Conservation (phyloP, 1,140 invertebrate species). For the Psilanteris sp. region DNA sequence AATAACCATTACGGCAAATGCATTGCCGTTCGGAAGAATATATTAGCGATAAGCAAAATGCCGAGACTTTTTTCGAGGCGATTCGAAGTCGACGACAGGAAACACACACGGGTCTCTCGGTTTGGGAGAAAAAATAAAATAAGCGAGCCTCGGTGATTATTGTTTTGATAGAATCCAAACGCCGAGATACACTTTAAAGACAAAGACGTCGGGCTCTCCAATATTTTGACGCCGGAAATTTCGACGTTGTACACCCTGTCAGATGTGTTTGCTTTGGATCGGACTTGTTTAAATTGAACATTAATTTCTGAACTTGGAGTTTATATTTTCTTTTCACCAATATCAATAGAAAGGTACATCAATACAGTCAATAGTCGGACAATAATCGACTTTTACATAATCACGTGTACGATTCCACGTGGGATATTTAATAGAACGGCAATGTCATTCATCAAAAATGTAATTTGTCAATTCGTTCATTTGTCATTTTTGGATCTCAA, state of each 20-base stretch:
- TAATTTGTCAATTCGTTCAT: conserved; percentile 28
- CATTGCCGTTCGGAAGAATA: conserved; percentile 1
- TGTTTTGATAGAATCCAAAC: too few relatives aligned
- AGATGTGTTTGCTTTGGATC: too few relatives aligned
- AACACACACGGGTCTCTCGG: too few relatives aligned
- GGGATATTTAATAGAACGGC: conserved; percentile 6
- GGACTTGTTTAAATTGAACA: too few relatives aligned
- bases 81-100: too few relatives aligned
- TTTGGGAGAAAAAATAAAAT: too few relatives aligned
- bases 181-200: too few relatives aligned
- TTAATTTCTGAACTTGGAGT: too few relatives aligned
- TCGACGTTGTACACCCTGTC: too few relatives aligned
- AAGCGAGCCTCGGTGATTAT: too few relatives aligned
- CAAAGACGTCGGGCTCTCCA: too few relatives aligned
- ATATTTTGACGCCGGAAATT: too few relatives aligned
- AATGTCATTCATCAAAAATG: conserved; percentile 16
- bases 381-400: conserved; percentile 5
- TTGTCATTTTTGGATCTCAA: conserved; percentile 22
- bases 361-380: conserved; percentile 5
- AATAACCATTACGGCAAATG: conserved; percentile 19
- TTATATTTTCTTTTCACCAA: background rate
- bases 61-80: background rate
- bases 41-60: background rate
- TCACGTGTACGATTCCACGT: background rate
- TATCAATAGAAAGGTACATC: background rate